Percentiles rank a stretch among this genome's conserved stretches.
Conservation (phyloP, 1,140 invertebrate genomes). For the Nymphalis io region DNA sequence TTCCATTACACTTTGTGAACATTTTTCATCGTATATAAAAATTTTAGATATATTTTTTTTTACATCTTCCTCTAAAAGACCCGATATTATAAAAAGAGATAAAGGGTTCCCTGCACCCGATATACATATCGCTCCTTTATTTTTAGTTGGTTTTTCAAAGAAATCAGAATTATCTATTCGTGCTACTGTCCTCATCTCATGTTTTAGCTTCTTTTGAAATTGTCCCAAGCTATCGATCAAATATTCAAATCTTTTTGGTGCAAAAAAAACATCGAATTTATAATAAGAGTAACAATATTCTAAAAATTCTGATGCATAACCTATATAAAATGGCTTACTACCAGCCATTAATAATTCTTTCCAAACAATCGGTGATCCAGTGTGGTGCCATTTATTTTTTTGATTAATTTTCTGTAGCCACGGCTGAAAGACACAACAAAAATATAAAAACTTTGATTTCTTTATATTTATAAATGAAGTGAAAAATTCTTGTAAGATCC, state of each 20-base stretch:
- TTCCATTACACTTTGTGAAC: conserved; percentile 53
- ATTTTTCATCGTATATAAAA: conserved; percentile 60
- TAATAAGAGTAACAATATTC: conserved; percentile 82
- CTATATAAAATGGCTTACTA: conserved; percentile 78
- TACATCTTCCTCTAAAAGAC: conserved; percentile 46
- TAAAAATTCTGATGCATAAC: conserved; percentile 79
- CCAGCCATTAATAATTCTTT: conserved; percentile 77
- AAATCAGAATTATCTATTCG: conserved; percentile 27
- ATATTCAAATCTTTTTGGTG: conserved; percentile 67
- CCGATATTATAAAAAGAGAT: conserved; percentile 61
- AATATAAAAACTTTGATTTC: background rate
- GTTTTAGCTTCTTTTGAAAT: conserved; percentile 56
- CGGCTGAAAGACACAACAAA: conserved; percentile 46
- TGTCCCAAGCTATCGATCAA: conserved; percentile 63
- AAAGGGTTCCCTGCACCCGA: conserved; percentile 57
- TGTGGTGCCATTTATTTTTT: conserved; percentile 78
- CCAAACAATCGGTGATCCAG: conserved; percentile 76
- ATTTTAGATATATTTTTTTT: conserved; percentile 58
- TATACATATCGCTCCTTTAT: conserved; percentile 55
- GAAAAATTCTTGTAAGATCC: no score
- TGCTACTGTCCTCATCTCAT: conserved; percentile 32
- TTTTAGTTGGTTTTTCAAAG: conserved; percentile 36
- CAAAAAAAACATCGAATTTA: conserved; percentile 72
- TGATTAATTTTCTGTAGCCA: conserved; percentile 74
- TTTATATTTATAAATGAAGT: no score